A percentile compares a stretch with the other conserved stretches of the same genome.
These are phyloP conservation scores for Spodoptera littoralis DNA, from an alignment of 2,888 invertebrate species.

Conservation along the genomic window DNA sequence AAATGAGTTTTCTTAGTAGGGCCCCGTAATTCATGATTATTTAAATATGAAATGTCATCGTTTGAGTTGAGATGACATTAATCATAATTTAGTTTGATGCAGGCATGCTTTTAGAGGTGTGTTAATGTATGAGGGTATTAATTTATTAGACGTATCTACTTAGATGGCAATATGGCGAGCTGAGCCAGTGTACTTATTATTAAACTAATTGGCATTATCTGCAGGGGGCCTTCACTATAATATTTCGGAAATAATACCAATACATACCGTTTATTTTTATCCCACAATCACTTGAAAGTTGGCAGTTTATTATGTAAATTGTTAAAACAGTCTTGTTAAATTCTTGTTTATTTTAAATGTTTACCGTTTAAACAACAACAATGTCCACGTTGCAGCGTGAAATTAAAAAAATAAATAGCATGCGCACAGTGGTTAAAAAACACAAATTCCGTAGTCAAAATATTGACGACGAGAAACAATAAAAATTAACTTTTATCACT, in stretches of 20 bases:
- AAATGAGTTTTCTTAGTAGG: constrained; percentile 67
- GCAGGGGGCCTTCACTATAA: no score
- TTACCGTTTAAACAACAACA: constrained; percentile 25
- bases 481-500: constrained; percentile 41
- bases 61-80: constrained; percentile 23
- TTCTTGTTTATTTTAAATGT: constrained; percentile 1
- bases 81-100: constrained; percentile 40
- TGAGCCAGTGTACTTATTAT: no score
- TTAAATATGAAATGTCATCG: constrained; percentile 50
- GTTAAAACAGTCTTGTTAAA: no score
- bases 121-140: constrained; percentile 5
- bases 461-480: constrained; percentile 34
- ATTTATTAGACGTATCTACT: neutral
- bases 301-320: no score
- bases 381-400: constrained; percentile 15
- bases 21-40: constrained; percentile 47
- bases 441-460: constrained; percentile 35
- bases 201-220: no score
- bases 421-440: constrained; percentile 29
- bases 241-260: no score
- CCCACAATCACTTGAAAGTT: no score
- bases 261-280: no score
- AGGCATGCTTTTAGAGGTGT: constrained; percentile 8
- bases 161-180: no score
- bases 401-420: constrained; percentile 24